Evolutionary conservation across 2,888 invertebrate species (phyloP).

Genomic region (Ormyrus labotus): DNA sequence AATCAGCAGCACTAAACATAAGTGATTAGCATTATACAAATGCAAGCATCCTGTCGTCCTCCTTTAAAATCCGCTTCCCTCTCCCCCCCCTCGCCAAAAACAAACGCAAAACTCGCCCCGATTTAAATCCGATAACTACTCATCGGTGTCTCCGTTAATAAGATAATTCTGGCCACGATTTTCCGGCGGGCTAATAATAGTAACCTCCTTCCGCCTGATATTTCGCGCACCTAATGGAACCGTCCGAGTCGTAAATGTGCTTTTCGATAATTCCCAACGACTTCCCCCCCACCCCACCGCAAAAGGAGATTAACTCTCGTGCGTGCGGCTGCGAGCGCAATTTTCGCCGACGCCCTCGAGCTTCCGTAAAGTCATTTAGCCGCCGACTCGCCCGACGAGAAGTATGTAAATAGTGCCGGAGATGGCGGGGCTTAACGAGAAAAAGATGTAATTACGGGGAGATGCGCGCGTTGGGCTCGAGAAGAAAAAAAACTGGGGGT

Average conservation of each 20-base stretch:
- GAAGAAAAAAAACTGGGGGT: neutral
- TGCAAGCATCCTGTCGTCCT: constrained; percentile 26
- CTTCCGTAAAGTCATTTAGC: constrained; percentile 39
- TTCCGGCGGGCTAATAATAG: neutral
- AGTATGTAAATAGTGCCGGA: constrained; percentile 38
- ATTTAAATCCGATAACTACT: constrained; percentile 27
- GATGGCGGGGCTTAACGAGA: constrained; percentile 23
- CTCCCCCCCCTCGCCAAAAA: neutral
- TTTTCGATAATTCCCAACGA: constrained; percentile 22
- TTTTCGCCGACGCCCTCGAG: constrained; percentile 26
- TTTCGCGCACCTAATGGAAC: neutral
- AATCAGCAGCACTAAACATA: neutral
- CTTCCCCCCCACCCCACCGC: neutral
- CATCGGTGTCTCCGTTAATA: constrained; percentile 7
- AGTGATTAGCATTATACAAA: constrained; percentile 37
- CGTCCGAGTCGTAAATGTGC: neutral
- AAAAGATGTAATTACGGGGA: constrained; percentile 40
- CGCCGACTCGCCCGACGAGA: neutral
- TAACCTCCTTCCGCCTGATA: neutral
- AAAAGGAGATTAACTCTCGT: constrained; percentile 24
- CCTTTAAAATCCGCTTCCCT: neutral
- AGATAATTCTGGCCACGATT: constrained; percentile 30
- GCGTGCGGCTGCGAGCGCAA: neutral
- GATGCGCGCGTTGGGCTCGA: neutral
- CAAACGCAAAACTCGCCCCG: constrained; percentile 26